These are phyloP conservation scores for Psittacula cyanocephala DNA, from an alignment of 2,113 vertebrate species.

Conservation along the genomic window DNA sequence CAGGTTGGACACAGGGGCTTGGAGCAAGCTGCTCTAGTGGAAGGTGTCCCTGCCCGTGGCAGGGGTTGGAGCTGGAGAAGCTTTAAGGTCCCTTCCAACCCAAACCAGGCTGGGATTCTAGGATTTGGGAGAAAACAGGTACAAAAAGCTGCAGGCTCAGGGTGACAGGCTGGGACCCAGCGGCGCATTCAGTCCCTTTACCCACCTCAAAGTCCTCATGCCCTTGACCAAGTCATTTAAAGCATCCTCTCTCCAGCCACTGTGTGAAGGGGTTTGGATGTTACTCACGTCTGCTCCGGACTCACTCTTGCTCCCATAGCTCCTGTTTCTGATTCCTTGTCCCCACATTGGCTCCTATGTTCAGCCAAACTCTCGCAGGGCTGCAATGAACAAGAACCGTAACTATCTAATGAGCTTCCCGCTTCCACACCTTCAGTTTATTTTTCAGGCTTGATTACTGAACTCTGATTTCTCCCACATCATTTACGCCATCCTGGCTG, in stretches of 20 bases:
- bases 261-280: neutral
- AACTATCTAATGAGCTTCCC: neutral
- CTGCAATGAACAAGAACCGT: neutral
- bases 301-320: neutral
- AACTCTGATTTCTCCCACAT: neutral
- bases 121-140: neutral
- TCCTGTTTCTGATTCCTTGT: neutral
- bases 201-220: neutral
- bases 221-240: neutral
- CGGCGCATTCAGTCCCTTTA: neutral
- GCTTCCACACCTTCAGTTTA: neutral
- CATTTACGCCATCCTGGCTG: neutral
- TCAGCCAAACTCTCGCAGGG: neutral
- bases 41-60: neutral
- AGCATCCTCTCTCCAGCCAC: neutral
- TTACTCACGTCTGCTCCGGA: neutral
- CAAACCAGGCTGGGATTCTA: neutral
- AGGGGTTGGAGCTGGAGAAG: neutral
- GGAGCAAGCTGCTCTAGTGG: neutral
- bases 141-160: neutral
- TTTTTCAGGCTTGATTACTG: neutral
- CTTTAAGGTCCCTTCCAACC: neutral
- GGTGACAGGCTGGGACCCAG: fast-evolving
- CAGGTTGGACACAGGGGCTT: neutral
- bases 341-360: fast-evolving